Percentiles rank a stretch among this genome's conserved stretches.
Evolutionary conservation across 2,888 invertebrate species (phyloP).

Genomic region (Pandemis corylana): DNA sequence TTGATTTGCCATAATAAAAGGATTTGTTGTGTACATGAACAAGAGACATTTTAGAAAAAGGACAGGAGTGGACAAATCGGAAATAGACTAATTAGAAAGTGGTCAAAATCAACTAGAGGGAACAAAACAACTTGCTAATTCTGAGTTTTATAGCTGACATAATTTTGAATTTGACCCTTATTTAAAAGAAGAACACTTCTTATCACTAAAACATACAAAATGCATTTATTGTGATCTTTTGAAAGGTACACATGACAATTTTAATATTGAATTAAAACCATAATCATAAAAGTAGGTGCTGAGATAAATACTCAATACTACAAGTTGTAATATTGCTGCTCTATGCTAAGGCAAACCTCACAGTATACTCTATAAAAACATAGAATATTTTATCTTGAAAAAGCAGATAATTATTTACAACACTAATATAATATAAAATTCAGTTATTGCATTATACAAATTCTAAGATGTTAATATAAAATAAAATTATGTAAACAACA

Average conservation of each 20-base stretch:
- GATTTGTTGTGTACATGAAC: too few relatives aligned
- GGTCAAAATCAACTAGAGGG: too few relatives aligned
- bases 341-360: slow-evolving; percentile 25
- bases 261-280: slow-evolving; percentile 18
- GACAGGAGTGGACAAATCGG: too few relatives aligned
- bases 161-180: too few relatives aligned
- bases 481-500: slow-evolving; percentile 25
- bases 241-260: slow-evolving; percentile 32
- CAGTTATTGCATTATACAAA: slow-evolving; percentile 38
- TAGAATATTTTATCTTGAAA: slow-evolving; percentile 34
- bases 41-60: too few relatives aligned
- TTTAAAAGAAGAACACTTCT: slow-evolving; percentile 5
- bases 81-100: too few relatives aligned
- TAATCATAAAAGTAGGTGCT: slow-evolving; percentile 17
- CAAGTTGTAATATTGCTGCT: slow-evolving; percentile 31
- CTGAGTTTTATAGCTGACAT: too few relatives aligned
- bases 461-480: slow-evolving; percentile 34
- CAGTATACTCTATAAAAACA: slow-evolving; percentile 38
- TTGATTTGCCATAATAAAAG: neutral
- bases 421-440: slow-evolving; percentile 38
- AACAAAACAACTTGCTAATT: too few relatives aligned
- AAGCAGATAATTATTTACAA: slow-evolving; percentile 39
- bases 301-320: slow-evolving; percentile 25
- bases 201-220: slow-evolving; percentile 42
- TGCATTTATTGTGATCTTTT: slow-evolving; percentile 40